Percentiles rank a stretch among this genome's conserved stretches.
These are phyloP conservation scores for Tokudaia tokunoshimensis DNA, from an alignment of 2,797 vertebrate species.

Conservation along the genomic window DNA sequence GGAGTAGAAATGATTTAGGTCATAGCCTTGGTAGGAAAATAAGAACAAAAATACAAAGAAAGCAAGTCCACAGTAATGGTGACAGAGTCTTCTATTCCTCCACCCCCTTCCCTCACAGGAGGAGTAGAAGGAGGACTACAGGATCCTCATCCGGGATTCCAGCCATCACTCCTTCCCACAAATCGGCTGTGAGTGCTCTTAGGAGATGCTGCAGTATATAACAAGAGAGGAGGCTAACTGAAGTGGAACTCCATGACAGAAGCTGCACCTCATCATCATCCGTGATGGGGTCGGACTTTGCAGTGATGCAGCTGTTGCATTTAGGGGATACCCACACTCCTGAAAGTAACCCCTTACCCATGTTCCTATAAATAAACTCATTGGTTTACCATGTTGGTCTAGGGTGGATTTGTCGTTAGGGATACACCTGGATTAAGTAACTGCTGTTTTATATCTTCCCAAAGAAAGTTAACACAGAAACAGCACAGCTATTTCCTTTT, in stretches of 20 bases:
- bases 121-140: neutral
- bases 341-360: neutral
- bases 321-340: neutral
- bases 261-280: neutral
- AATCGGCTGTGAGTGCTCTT: neutral
- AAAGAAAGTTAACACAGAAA: neutral
- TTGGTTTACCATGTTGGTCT: neutral
- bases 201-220: neutral
- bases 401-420: neutral
- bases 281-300: neutral
- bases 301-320: neutral
- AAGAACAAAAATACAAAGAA: neutral
- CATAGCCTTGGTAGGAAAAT: neutral
- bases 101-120: neutral
- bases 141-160: neutral
- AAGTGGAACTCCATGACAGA: neutral
- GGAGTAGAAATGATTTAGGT: neutral
- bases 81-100: neutral
- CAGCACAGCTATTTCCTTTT: slow-evolving; percentile 21
- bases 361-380: neutral
- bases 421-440: neutral
- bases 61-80: neutral
- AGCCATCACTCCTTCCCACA: neutral
- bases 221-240: neutral
- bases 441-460: neutral